Percentiles rank a stretch among this genome's conserved stretches.
These are phyloP conservation scores for Drosophila paracracens DNA, from an alignment of 2,888 invertebrate genomes.

Conservation along the genomic window DNA sequence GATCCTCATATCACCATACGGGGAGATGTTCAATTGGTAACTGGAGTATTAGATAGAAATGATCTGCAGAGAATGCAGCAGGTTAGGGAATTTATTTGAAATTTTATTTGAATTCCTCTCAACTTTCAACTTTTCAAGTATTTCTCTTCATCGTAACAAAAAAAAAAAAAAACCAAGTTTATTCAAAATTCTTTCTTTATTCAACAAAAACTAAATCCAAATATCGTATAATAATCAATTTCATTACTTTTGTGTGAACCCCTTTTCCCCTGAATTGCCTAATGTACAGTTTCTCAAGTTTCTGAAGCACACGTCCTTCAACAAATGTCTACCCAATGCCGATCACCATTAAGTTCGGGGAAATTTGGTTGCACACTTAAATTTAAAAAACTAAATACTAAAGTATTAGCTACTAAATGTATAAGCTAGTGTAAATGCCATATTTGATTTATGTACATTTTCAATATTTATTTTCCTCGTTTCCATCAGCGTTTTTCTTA, in stretches of 20 bases:
- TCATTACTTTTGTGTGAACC: slow-evolving; percentile 63
- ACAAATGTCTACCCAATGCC: not conserved
- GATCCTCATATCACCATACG: slow-evolving; percentile 91
- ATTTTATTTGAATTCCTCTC: slow-evolving; percentile 83
- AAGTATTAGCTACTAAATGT: slow-evolving; percentile 71
- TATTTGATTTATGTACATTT: slow-evolving; percentile 39
- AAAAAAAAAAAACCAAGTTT: slow-evolving; percentile 53
- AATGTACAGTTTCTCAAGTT: slow-evolving; percentile 46
- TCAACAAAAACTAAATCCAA: slow-evolving; percentile 47
- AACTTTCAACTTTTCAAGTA: slow-evolving; percentile 84
- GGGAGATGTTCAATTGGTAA: slow-evolving; percentile 93
- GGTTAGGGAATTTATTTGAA: slow-evolving; percentile 87
- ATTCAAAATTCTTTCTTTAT: slow-evolving; percentile 79
- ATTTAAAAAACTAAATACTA: slow-evolving; percentile 38
- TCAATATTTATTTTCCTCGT: slow-evolving; percentile 27
- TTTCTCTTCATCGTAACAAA: slow-evolving; percentile 82
- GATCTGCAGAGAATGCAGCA: slow-evolving; percentile 95
- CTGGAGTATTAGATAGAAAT: slow-evolving; percentile 90
- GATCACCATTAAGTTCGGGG: slow-evolving; percentile 44
- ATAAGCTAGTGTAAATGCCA: slow-evolving; percentile 73
- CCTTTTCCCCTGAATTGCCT: slow-evolving; percentile 55
- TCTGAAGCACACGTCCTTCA: slow-evolving; percentile 17
- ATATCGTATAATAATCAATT: slow-evolving; percentile 61
- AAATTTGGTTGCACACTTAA: slow-evolving; percentile 68
- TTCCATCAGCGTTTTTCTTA: slow-evolving; percentile 41